Percentiles rank a stretch among this genome's conserved stretches.
phyloP scores from a whole-genome alignment of 2,113 vertebrate genomes.

The Cygnus buccinator region DNA sequence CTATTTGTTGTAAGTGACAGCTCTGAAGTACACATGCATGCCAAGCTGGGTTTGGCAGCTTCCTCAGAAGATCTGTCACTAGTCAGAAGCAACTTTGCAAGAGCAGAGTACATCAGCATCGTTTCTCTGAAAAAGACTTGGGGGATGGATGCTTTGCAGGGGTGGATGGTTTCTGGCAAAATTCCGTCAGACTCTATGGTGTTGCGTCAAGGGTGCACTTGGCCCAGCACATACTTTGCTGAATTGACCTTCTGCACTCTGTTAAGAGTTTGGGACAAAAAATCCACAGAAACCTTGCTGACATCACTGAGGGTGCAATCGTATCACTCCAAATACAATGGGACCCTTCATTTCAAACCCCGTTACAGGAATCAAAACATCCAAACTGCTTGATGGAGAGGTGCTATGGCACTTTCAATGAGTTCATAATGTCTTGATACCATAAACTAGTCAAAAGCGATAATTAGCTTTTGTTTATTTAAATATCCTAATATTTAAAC shows the following conservation, averaged over 20 bases:
- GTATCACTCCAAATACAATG: background rate
- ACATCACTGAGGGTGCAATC: background rate
- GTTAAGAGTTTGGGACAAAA: background rate
- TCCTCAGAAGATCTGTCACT: background rate
- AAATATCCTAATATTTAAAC: background rate
- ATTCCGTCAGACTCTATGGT: background rate
- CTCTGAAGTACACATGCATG: background rate
- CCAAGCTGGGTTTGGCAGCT: background rate
- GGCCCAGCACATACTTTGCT: background rate
- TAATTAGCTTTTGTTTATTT: background rate
- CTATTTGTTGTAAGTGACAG: background rate
- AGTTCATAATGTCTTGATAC: background rate
- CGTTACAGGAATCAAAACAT: constrained; percentile 52
- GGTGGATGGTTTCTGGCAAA: background rate
- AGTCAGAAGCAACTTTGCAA: background rate
- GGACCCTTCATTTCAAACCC: background rate
- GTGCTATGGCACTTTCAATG: background rate
- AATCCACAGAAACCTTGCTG: background rate
- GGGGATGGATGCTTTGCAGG: background rate
- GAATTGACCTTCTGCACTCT: background rate
- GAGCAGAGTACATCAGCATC: background rate
- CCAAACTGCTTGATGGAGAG: constrained; percentile 28
- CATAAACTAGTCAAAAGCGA: background rate
- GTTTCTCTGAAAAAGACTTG: background rate
- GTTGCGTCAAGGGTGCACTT: background rate